Evolutionary conservation across 2,113 vertebrate species (phyloP), one percentile per base, ranked within the genome.

Genomic region (Clarias gariepinus): DNA sequence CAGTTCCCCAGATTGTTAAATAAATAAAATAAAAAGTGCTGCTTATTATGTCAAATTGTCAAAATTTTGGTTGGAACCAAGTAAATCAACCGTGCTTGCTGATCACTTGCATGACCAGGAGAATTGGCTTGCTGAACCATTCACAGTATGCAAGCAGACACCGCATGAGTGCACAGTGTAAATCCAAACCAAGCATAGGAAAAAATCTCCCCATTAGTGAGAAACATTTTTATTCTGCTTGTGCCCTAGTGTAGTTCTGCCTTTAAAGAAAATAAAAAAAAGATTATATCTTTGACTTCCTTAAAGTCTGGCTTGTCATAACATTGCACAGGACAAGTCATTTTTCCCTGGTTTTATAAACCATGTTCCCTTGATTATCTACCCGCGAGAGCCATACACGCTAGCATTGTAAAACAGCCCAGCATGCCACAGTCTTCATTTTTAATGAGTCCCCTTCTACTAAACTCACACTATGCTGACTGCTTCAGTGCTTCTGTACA

Each of bases 391-490:
- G 30, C 77, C 28, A 77, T 53, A 55, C 47, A 47, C 57, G 28
- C 19, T 82, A 66, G 80, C 13, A 21, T 41, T 30, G 53, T 55
- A 55, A 77, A 83, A 78, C 58, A 85, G n/a, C 55, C 60, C 60
- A 86, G 68, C 66, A 81, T 33, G 33, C 61, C 81, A 83, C 30
- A 33, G 53, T 63, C 86, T 83, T 88, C 47, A 87, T 84, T 76
- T 87, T 86, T 87, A 83, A 90, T 86, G 68, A 88, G 83, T 84
- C 52, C 80, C 63, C 25, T 41, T 76, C 74, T 81, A 58, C 18
- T 81, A 81, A 82, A 71, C 69, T 82, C 41, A 76, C 33, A 74
- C 63, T 7, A 25, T 52, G n/a, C 55, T 84, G 76, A 69, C 68
- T 61, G 77, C 79, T 74, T 28, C 52, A 81, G 58, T 63, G 52